phyloP scores from a whole-genome alignment of 30 jellyfish, hydroid and myxozoan species.

The Phacellophora camtschatica region DNA sequence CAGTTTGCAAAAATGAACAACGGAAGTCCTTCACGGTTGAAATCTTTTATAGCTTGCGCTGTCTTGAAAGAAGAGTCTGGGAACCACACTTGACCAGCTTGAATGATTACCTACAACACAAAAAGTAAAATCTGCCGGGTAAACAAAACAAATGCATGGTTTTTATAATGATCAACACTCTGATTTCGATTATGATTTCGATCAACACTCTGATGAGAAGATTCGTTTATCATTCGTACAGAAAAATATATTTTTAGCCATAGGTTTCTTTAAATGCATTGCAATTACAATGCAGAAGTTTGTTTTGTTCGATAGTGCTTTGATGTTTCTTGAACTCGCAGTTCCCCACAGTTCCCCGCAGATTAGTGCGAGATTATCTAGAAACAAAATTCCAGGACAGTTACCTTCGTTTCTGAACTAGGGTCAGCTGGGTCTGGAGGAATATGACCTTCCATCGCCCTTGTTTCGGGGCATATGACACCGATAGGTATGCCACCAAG shows the following conservation, averaged over 20 bases:
- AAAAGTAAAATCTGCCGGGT: not conserved
- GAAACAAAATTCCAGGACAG: no score
- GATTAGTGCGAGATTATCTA: no score
- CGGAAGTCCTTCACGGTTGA: conserved; percentile 94
- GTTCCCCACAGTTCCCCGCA: no score
- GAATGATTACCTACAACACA: conserved; percentile 59
- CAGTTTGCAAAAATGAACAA: conserved; percentile 91
- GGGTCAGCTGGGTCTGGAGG: conserved; percentile 99
- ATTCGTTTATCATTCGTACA: no score
- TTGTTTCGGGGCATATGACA: conserved; percentile 80
- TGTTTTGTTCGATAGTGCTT: no score
- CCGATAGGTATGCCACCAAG: conserved; percentile 99
- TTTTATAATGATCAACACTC: no score
- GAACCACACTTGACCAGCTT: conserved; percentile 98
- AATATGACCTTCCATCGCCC: conserved; percentile 73
- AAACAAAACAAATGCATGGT: not conserved
- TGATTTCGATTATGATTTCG: no score
- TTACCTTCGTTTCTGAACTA: conserved; percentile 87
- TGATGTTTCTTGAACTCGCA: no score
- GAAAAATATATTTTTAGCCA: no score
- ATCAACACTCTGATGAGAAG: no score
- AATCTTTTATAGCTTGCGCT: conserved; percentile 90
- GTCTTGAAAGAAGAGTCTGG: conserved; percentile 98
- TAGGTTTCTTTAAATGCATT: no score
- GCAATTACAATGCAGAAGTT: no score